Percentiles rank a stretch among this genome's conserved stretches.
Conservation (phyloP, 1,140 invertebrate species). For the Anagrus nilaparvatae region DNA sequence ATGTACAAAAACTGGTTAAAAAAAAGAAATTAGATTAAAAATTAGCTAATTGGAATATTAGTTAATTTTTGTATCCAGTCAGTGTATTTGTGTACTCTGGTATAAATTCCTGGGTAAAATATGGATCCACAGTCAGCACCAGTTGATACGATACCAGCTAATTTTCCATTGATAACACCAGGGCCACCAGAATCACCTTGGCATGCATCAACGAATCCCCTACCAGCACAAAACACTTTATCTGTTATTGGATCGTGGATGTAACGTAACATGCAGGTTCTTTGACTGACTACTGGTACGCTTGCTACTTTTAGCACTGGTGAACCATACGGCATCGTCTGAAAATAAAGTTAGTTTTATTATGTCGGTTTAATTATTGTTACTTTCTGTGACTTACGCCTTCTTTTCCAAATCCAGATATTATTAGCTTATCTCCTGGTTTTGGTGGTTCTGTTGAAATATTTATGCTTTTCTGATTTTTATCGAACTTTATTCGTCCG, state of each 20-base stretch:
- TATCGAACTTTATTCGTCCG: slow-evolving; percentile 6
- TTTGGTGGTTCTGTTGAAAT: slow-evolving; percentile 2
- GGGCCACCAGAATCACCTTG: slow-evolving; percentile 27
- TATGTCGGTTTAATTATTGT: too few species aligned
- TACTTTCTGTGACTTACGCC: slow-evolving; percentile 12
- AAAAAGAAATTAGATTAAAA: too few species aligned
- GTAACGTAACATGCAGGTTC: slow-evolving; percentile 5
- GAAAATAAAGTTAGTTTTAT: too few species aligned
- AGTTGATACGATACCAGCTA: slow-evolving; percentile 46
- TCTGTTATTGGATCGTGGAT: slow-evolving; percentile 10
- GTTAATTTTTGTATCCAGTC: slow-evolving; percentile 10
- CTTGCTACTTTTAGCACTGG: slow-evolving; percentile 8
- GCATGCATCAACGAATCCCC: slow-evolving; percentile 15
- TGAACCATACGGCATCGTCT: slow-evolving; percentile 3
- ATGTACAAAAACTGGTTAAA: too few species aligned
- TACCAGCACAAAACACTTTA: slow-evolving; percentile 16
- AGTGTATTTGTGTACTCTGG: slow-evolving; percentile 9
- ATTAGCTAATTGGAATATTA: too few species aligned
- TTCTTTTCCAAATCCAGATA: slow-evolving; percentile 14
- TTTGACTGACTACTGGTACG: slow-evolving; percentile 12
- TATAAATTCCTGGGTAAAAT: slow-evolving; percentile 40
- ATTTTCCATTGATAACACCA: slow-evolving; percentile 20
- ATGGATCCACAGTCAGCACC: slow-evolving; percentile 46
- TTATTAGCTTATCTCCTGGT: slow-evolving; percentile 8
- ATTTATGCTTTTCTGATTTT: slow-evolving; percentile 6